A percentile compares a stretch with the other conserved stretches of the same genome.
phyloP scores from a whole-genome alignment of 2,797 vertebrate genomes.

The Vireo griseus region DNA sequence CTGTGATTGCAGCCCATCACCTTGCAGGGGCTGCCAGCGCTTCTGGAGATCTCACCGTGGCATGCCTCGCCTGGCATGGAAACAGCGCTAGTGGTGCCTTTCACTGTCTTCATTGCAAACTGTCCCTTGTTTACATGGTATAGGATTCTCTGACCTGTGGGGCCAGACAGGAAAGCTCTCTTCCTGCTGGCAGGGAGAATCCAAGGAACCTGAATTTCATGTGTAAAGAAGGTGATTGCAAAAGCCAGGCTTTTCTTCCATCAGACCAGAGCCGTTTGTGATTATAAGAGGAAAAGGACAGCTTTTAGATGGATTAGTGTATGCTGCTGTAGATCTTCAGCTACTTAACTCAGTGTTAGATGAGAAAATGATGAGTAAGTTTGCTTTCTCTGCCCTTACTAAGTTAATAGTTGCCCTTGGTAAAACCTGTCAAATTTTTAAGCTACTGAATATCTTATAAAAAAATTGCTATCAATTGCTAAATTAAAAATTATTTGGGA shows the following conservation, averaged over 20 bases:
- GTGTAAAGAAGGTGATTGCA: not conserved
- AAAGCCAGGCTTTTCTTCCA: not conserved
- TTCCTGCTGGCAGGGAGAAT: not conserved
- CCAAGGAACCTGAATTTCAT: rapidly evolving
- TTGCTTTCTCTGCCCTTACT: not conserved
- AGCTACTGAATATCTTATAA: not conserved
- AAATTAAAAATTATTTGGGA: not conserved
- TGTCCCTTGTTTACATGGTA: rapidly evolving
- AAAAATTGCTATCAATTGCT: not conserved
- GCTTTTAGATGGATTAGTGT: not conserved
- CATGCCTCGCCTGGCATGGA: rapidly evolving
- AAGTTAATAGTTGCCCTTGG: not conserved
- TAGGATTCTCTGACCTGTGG: rapidly evolving
- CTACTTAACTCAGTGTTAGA: not conserved
- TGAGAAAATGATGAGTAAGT: not conserved
- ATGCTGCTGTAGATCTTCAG: not conserved
- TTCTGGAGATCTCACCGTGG: rapidly evolving
- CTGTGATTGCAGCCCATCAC: not conserved
- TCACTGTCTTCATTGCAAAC: rapidly evolving
- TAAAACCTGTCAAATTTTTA: not conserved
- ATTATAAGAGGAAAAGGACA: not conserved
- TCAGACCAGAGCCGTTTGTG: not conserved
- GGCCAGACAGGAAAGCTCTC: not conserved
- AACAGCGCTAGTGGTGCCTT: rapidly evolving
- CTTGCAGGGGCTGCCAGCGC: not conserved